A percentile compares a stretch with the other conserved stretches of the same genome.
These are phyloP conservation scores for Gopherus evgoodei DNA, from an alignment of 2,113 vertebrate species.

Conservation along the genomic window DNA sequence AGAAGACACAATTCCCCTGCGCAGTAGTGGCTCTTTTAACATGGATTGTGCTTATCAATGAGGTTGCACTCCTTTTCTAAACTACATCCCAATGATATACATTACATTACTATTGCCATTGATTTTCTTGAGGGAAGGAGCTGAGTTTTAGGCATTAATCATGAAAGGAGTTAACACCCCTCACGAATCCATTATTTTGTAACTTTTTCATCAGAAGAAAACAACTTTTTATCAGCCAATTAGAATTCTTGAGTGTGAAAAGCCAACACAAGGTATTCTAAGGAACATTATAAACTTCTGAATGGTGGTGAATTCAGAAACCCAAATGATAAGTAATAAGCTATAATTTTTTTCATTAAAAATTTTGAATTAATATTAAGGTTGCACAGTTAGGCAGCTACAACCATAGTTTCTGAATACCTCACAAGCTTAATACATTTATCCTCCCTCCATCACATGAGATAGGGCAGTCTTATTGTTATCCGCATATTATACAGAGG, in stretches of 20 bases:
- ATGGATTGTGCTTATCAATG: background rate
- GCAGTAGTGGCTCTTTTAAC: background rate
- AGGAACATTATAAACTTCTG: background rate
- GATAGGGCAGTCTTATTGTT: no score
- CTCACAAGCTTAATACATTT: no score
- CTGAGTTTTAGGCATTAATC: background rate
- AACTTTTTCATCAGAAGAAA: background rate
- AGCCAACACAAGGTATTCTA: background rate
- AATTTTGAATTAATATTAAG: background rate
- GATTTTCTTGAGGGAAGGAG: background rate
- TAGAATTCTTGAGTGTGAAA: background rate
- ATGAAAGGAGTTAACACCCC: background rate
- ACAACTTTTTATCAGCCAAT: background rate
- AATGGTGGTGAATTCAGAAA: background rate
- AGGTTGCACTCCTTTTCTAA: fast-evolving
- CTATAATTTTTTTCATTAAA: background rate
- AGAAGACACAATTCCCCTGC: background rate
- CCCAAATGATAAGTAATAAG: background rate
- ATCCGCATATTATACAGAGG: no score
- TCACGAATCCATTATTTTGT: fast-evolving
- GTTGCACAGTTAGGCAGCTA: background rate
- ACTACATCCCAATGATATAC: background rate
- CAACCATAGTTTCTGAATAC: no score
- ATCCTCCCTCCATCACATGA: no score
- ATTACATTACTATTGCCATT: background rate